Evolutionary conservation across 2,888 invertebrate genomes (phyloP), one percentile per base, ranked within the genome.

Genomic region (Philaethria dido): DNA sequence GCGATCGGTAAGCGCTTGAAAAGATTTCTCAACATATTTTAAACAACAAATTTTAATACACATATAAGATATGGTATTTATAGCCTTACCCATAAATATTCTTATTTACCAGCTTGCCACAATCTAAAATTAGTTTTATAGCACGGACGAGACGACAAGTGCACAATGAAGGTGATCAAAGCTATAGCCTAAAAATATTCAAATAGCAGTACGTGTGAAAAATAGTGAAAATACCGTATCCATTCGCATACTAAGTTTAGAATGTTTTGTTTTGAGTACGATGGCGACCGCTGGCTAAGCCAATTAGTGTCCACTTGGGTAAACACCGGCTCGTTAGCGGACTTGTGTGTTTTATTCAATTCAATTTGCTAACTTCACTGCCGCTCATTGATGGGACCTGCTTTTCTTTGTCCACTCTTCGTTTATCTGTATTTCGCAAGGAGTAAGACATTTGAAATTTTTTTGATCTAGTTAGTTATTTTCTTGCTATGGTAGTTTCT

Each of bases 291-390:
- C 85, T 83, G 88, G 90, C 90, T 91, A 90, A 92, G 88, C 90
- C 92, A 92, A 91, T 92, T 92, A 92, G 88, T 89, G 91, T 89
- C 89, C 91, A 91, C 92, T 92, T 89, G 87, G 89, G 91, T 88
- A 91, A 92, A 92, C 90, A 92, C 83, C 83, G 87, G 87, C 91
- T 92, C 90, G 92, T 92, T 92, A 92, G 89, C 86, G 88, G 89
- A 87, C 89, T 89, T 90, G 91, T 92, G 90, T 92, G 90, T 88
- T 91, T 89, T 88, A 88, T 88, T 88, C 87, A 89, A 92, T 92
- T 91, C 87, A 91, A 90, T 92, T 92, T 89, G 85, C 86, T 78
- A 86, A 85, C 84, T 89, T 83, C 83, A 87, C 88, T 80, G 79
- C 85, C 83, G 88, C 86, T 91, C 89, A 91, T 89, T 90, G 88